Evolutionary conservation across 2,888 invertebrate genomes (phyloP).

Genomic region (Coremacera marginata): DNA sequence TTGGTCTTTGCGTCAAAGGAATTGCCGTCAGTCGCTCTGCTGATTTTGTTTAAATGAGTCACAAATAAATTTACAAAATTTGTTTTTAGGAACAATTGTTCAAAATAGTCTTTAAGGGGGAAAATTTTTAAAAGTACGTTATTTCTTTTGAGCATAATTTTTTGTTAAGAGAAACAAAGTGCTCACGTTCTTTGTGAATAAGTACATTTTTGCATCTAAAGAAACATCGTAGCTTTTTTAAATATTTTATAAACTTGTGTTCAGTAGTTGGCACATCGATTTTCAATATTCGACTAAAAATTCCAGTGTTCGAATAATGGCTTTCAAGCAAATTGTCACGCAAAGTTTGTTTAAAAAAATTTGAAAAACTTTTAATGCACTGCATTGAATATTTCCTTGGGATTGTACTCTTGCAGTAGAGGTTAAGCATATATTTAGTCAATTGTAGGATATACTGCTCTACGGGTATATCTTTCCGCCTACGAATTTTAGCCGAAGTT

Average conservation of each 20-base stretch:
- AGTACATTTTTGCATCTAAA: background rate
- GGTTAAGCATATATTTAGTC: too few species aligned
- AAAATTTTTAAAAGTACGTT: background rate
- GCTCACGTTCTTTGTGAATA: background rate
- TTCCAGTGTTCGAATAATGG: too few species aligned
- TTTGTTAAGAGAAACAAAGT: background rate
- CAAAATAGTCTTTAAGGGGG: background rate
- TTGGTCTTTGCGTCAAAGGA: too few species aligned
- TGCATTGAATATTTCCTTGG: background rate
- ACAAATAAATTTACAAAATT: too few species aligned
- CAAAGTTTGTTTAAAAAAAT: background rate
- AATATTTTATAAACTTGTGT: background rate
- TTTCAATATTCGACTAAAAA: background rate
- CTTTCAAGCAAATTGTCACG: background rate
- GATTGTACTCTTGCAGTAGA: background rate
- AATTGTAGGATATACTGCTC: too few species aligned
- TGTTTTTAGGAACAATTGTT: too few species aligned
- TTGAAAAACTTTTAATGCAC: background rate
- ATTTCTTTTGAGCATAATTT: background rate
- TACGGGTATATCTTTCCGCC: background rate
- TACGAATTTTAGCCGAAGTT: too few species aligned
- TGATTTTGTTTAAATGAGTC: too few species aligned
- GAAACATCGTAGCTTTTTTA: too few species aligned
- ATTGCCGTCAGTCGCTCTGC: too few species aligned
- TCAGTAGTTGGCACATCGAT: background rate